Base-by-base conservation (phyloP, 2,113 vertebrate species). In the Grus americana region DNA sequence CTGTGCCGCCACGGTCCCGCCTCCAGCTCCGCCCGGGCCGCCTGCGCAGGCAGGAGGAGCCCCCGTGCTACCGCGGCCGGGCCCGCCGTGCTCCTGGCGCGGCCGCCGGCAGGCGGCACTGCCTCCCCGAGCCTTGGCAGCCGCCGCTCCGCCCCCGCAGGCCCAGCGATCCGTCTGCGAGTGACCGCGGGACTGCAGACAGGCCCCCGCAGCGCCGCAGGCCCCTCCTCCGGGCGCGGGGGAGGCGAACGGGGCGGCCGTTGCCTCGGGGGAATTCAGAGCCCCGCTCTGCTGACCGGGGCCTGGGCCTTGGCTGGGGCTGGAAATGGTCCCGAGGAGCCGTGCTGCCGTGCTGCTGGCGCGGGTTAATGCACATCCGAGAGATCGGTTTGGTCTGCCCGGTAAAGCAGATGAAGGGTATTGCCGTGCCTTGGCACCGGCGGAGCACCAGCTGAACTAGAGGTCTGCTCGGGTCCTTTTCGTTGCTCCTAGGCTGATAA, bases 381-480 rank as follows among this genome's bases (percentile, higher is more conserved):
- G 47, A 3, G n/a, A 24, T 3, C 18, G 6, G 65, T 13, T 10
- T 6, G 1, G 52, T 1, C 38, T 2, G 52, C 12, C 47, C 79
- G 38, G 34, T 1, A 2, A 16, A 5, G 76, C 34, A 11, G 72
- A 5, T 11, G 29, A 1, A 19, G 83, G 70, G 26, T 12, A 12
- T 10, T 0, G 49, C 50, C 4, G n/a, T 2, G 22, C 63, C 22
- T 3, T 6, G 29, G 62, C 63, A 15, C 44, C 12, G 29, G 52
- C 55, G 2, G 52, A 24, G 61, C 38, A 4, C 15, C n/a, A 1
- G n/a, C 13, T 6, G 26, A 12, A 2, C 47, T 5, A 3, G 49
- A 1, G 61, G 8, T 11, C 26, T 40, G 49, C 36, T 11, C 49
- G 0, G 36, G 59, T 1, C 27, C 42, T 7, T 2, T 11, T 0